A percentile compares a stretch with the other conserved stretches of the same genome.
These are phyloP conservation scores for Hyposoter didymator DNA, from an alignment of 2,888 invertebrate genomes.

Conservation along the genomic window DNA sequence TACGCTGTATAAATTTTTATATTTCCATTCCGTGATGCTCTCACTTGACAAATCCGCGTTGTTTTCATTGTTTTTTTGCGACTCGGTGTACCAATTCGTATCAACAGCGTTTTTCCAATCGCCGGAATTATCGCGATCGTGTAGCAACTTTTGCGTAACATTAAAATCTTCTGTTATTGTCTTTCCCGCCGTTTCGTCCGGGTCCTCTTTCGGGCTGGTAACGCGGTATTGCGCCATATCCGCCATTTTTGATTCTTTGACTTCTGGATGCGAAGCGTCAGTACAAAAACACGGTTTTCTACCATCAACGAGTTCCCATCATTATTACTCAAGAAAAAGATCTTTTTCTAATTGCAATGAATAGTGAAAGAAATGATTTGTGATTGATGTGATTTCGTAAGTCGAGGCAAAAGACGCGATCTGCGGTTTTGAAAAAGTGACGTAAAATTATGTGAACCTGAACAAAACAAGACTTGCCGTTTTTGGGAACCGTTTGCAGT, in stretches of 20 bases:
- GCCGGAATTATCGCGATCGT: slow-evolving; percentile 66
- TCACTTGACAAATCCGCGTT: slow-evolving; percentile 44
- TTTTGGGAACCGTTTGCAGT: background rate
- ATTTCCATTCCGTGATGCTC: slow-evolving; percentile 71
- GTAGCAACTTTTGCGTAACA: slow-evolving; percentile 35
- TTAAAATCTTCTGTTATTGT: background rate
- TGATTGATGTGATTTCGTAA: background rate
- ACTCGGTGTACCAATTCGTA: slow-evolving; percentile 39
- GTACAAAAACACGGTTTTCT: background rate
- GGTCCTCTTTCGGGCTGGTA: background rate
- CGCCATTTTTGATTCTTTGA: slow-evolving; percentile 10
- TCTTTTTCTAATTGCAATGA: background rate
- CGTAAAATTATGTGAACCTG: slow-evolving; percentile 12
- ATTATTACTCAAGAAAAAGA: background rate
- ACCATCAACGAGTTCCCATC: background rate
- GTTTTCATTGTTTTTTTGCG: slow-evolving; percentile 44
- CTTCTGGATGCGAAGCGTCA: background rate
- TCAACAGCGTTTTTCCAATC: slow-evolving; percentile 72
- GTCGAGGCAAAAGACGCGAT: background rate
- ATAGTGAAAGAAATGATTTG: background rate
- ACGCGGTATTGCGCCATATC: slow-evolving; percentile 12
- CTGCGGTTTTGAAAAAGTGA: background rate
- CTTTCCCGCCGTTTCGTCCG: background rate
- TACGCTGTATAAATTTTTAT: slow-evolving; percentile 74
- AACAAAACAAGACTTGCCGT: background rate